Percentiles rank a stretch among this genome's conserved stretches.
These are phyloP conservation scores for Protobothrops flavoviridis DNA, from an alignment of 2,113 vertebrate genomes.

Conservation along the genomic window DNA sequence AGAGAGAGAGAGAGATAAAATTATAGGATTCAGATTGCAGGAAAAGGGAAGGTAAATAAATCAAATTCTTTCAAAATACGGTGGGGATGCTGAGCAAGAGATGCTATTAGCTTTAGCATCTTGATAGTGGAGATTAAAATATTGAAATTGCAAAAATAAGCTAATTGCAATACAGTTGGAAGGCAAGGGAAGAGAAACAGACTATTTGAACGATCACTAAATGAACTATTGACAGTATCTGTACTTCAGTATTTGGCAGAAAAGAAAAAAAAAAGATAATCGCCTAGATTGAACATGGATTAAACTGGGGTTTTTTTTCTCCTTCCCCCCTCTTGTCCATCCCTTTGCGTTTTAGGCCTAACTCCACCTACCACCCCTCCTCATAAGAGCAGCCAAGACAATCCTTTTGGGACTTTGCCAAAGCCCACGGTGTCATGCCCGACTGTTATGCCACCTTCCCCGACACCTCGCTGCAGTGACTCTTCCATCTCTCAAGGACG, in stretches of 20 bases:
- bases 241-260: no score
- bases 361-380: slow-evolving; percentile 99
- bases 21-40: neutral
- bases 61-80: neutral
- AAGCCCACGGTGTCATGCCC: slow-evolving; percentile 96
- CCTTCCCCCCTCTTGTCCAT: neutral
- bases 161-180: no score
- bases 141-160: neutral
- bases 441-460: slow-evolving; percentile 83
- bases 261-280: neutral
- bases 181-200: no score
- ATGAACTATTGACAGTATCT: no score
- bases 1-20: neutral
- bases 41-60: slow-evolving; percentile 22
- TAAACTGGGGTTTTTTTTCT: slow-evolving; percentile 23
- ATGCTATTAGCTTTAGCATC: slow-evolving; percentile 28
- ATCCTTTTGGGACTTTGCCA: slow-evolving; percentile 94
- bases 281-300: neutral
- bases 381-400: slow-evolving; percentile 99
- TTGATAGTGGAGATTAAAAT: neutral
- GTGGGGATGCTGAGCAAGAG: slow-evolving; percentile 31
- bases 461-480: slow-evolving; percentile 89
- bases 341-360: slow-evolving; percentile 79
- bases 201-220: no score
- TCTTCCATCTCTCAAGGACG: slow-evolving; percentile 78